Percentiles rank a stretch among this genome's conserved stretches.
phyloP scores from a whole-genome alignment of 2,113 vertebrate genomes.

The Nothobranchius kuhntae region DNA sequence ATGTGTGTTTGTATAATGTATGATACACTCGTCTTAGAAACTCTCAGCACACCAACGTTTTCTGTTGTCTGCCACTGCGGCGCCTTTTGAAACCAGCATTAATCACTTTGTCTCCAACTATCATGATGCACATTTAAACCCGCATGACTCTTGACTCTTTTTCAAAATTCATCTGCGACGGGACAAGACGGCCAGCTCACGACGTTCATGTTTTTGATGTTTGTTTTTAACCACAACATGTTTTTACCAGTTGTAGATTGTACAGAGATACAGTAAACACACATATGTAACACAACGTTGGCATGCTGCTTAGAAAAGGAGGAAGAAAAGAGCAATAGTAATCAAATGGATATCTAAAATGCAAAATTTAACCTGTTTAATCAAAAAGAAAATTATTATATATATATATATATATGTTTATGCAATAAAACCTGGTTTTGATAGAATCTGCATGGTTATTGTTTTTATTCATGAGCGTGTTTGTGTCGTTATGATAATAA shows the following conservation, averaged over 20 bases:
- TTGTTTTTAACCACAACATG: conserved; percentile 65
- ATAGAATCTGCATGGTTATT: conserved; percentile 43
- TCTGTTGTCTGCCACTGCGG: conserved; percentile 35
- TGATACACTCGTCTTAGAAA: conserved; percentile 56
- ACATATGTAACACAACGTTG: conserved; percentile 63
- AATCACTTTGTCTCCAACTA: conserved; percentile 42
- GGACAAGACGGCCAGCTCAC: conserved; percentile 44
- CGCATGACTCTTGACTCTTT: conserved; percentile 53
- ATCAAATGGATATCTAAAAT: conserved; percentile 71
- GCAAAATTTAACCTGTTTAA: conserved; percentile 68
- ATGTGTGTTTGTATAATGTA: conserved; percentile 57
- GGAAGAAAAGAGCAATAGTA: conserved; percentile 77
- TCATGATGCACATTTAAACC: conserved; percentile 39
- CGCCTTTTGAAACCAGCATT: conserved; percentile 70
- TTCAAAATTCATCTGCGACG: conserved; percentile 62
- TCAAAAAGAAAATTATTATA: conserved; percentile 64
- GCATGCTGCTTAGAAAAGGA: conserved; percentile 73
- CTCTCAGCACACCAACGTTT: conserved; percentile 49
- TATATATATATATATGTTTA: conserved; percentile 66
- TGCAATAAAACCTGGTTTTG: conserved; percentile 78
- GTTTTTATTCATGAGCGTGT: conserved; percentile 29
- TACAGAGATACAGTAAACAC: conserved; percentile 61
- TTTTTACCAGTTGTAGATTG: conserved; percentile 74
- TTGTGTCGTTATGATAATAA: not conserved
- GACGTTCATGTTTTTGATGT: conserved; percentile 61